phyloP scores from a whole-genome alignment of 2,797 vertebrate genomes.

The Cheirogaleus major region DNA sequence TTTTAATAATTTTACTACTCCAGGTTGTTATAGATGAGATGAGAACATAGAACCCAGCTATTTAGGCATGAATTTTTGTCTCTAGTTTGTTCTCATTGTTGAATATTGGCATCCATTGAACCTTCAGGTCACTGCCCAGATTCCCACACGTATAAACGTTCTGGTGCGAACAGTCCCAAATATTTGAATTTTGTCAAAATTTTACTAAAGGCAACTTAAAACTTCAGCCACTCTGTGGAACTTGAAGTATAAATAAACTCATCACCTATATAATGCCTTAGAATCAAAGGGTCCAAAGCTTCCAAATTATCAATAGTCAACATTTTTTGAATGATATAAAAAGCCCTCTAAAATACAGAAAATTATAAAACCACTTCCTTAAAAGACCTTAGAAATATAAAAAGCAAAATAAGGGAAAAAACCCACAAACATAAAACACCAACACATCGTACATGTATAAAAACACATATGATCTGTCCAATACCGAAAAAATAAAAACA shows the following conservation, averaged over 20 bases:
- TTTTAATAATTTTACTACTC: not conserved
- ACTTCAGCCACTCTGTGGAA: not conserved
- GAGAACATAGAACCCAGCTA: too few relatives aligned
- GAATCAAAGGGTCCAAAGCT: not conserved
- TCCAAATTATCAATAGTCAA: not conserved
- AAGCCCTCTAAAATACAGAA: not conserved
- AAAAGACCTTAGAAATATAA: not conserved
- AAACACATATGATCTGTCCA: not conserved
- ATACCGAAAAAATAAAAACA: not conserved
- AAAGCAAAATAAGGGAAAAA: not conserved
- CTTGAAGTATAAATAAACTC: not conserved
- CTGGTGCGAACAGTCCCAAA: too few relatives aligned
- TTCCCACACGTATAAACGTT: not conserved
- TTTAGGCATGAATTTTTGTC: not conserved
- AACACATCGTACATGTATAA: not conserved
- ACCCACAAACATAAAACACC: not conserved
- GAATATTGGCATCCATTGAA: not conserved
- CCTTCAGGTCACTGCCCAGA: not conserved
- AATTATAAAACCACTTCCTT: not conserved
- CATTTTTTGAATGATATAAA: not conserved
- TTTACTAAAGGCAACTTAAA: not conserved
- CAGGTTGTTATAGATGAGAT: not conserved
- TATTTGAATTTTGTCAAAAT: not conserved
- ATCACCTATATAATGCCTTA: not conserved
- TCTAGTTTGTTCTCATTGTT: not conserved